Conservation (phyloP, 2,888 invertebrate genomes). For the Laspeyria flexula region DNA sequence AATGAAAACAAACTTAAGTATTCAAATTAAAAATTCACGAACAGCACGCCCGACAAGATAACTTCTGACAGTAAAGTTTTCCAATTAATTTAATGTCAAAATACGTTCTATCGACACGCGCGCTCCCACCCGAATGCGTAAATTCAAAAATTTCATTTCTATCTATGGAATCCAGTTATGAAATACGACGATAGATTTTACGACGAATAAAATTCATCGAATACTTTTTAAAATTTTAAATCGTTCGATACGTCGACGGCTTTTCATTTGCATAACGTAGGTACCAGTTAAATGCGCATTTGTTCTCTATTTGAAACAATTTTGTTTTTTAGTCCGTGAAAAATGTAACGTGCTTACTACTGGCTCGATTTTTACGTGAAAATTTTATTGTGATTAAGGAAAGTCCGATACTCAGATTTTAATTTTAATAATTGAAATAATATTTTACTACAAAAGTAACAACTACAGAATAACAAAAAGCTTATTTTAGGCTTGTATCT, state of each 20-base stretch:
- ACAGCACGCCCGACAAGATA: slow-evolving; percentile 34
- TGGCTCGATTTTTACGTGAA: neutral
- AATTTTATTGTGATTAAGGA: neutral
- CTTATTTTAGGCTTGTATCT: no score
- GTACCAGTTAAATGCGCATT: slow-evolving; percentile 37
- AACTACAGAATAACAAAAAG: no score
- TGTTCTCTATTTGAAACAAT: slow-evolving; percentile 35
- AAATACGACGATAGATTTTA: slow-evolving; percentile 39
- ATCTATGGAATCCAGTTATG: slow-evolving; percentile 45
- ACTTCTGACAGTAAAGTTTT: slow-evolving; percentile 52
- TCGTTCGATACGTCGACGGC: slow-evolving; percentile 40
- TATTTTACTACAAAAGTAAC: no score
- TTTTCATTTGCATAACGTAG: slow-evolving; percentile 39
- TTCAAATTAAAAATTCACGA: slow-evolving; percentile 47
- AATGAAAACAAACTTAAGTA: slow-evolving; percentile 34
- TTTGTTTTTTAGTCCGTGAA: slow-evolving; percentile 8
- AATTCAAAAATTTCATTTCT: slow-evolving; percentile 38
- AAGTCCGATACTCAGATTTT: no score
- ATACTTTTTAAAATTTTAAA: slow-evolving; percentile 53
- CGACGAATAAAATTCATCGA: slow-evolving; percentile 44
- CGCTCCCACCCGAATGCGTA: slow-evolving; percentile 23
- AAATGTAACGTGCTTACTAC: neutral
- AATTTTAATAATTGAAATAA: no score
- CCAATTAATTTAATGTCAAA: slow-evolving; percentile 59
- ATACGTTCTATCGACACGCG: slow-evolving; percentile 45